These are phyloP conservation scores for Tipula confusa DNA, from an alignment of 2,888 invertebrate genomes.

Conservation along the genomic window DNA sequence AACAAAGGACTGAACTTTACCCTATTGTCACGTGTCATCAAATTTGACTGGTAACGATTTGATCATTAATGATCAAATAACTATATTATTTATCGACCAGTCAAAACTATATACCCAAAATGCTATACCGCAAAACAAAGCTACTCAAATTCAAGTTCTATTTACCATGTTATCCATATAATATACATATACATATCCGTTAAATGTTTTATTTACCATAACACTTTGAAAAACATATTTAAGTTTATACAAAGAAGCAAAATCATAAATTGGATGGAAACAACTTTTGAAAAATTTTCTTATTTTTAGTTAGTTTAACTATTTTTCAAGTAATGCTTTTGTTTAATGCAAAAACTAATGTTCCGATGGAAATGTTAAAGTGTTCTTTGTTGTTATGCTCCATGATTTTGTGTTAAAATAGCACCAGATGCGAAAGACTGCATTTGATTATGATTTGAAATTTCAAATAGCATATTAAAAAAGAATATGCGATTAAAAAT, in stretches of 20 bases:
- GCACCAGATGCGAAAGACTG: not conserved
- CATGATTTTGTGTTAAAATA: not conserved
- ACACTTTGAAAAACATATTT: not conserved
- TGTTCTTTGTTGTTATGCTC: not conserved
- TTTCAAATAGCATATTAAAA: not conserved
- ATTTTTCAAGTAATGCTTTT: not conserved
- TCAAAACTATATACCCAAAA: not conserved
- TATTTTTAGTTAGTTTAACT: not conserved
- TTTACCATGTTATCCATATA: not conserved
- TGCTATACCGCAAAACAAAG: not conserved
- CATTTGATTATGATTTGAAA: constrained; percentile 20
- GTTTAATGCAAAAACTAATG: not conserved
- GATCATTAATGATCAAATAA: too few relatives aligned
- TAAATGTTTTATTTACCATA: not conserved
- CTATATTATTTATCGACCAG: not conserved
- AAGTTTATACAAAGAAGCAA: not conserved
- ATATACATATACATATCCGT: not conserved
- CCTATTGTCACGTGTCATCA: too few relatives aligned
- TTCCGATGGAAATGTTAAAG: not conserved
- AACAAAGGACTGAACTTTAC: too few relatives aligned
- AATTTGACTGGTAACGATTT: too few relatives aligned
- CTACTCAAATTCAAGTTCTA: not conserved
- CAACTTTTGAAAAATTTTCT: not conserved
- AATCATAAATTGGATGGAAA: not conserved
- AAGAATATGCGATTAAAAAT: not conserved